Evolutionary conservation across 2,888 invertebrate species (phyloP).

Genomic region (Atethmia centrago): DNA sequence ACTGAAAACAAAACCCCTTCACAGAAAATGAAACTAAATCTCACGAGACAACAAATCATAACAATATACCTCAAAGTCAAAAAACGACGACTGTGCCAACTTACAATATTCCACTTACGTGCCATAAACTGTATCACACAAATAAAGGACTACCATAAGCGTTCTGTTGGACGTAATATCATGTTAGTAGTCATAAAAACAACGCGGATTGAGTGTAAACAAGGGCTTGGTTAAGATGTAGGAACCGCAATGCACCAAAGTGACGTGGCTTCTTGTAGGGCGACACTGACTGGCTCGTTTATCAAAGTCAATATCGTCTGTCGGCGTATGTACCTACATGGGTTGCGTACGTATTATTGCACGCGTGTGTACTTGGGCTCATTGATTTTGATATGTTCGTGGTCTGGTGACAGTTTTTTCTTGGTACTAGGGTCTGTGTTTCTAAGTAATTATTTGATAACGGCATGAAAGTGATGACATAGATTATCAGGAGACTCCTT

Average conservation of each 20-base stretch:
- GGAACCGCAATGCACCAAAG: slow-evolving; percentile 89
- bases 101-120: slow-evolving; percentile 79
- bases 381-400: slow-evolving; percentile 61
- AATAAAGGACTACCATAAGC: slow-evolving; percentile 84
- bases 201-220: slow-evolving; percentile 86
- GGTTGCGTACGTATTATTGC: slow-evolving; percentile 78
- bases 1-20: slow-evolving; percentile 39
- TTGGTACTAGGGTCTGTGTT: neutral
- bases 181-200: slow-evolving; percentile 87
- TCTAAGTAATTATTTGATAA: neutral
- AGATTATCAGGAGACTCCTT: neutral
- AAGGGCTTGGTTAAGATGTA: slow-evolving; percentile 84
- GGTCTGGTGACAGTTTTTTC: slow-evolving; percentile 35
- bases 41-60: slow-evolving; percentile 62
- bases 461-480: too few species aligned
- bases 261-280: slow-evolving; percentile 88
- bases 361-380: slow-evolving; percentile 63
- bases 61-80: slow-evolving; percentile 65
- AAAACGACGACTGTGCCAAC: slow-evolving; percentile 72
- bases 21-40: slow-evolving; percentile 62
- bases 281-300: slow-evolving; percentile 88
- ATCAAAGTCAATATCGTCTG: slow-evolving; percentile 90
- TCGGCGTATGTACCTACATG: slow-evolving; percentile 80
- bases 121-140: slow-evolving; percentile 84
- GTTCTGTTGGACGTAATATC: slow-evolving; percentile 81